Base-by-base conservation (phyloP, 2,888 invertebrate genomes). In the Vanessa cardui region DNA sequence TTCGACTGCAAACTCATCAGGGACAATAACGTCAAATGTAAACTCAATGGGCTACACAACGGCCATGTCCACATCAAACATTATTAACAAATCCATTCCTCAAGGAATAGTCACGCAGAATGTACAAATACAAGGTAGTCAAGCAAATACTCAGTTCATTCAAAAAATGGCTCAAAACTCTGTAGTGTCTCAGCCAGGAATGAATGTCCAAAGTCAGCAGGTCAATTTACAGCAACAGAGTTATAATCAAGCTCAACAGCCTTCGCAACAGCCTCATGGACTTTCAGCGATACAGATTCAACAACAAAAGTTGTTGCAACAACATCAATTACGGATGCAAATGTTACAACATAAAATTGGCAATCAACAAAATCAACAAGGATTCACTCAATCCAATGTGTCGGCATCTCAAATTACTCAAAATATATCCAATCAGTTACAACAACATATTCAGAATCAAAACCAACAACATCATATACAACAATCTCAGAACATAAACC, bases 251-350 rank as follows among this genome's bases (percentile, higher is more conserved):
- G 49, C 61, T 21, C 78, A 89, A 71, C 89, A 89, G 47, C 88
- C 62, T 15, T 72, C 72, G 66, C 85, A 86, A 69, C 90, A 88
- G 69, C 89, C 89, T 1, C 93, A 93, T 79, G 91, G 92, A 1
- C 74, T 92, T 8, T 85, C 90, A 65, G 92, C 91, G 66, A 92
- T 91, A 78, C 93, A 91, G 72, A 88, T 90, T 61, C 92, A 92
- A 73, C 92, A 94, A 72, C 94, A 94, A 73, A 93, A 94, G 61
- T 83, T 94, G 77, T 83, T 94, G 62, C 94, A 94, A 77, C 94
- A 94, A 78, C 94, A 94, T 69, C 94, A 94, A 70, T 83, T 94
- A 7, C 90, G 94, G 77, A 94, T 94, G 88, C 90, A 91, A 77
- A 90, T 92, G 88, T 73, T 93, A 46, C 86, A 85, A 71, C 79